Percentiles rank a stretch among this genome's conserved stretches.
phyloP scores from a whole-genome alignment of 2,888 invertebrate genomes.

The Morpho helenor region DNA sequence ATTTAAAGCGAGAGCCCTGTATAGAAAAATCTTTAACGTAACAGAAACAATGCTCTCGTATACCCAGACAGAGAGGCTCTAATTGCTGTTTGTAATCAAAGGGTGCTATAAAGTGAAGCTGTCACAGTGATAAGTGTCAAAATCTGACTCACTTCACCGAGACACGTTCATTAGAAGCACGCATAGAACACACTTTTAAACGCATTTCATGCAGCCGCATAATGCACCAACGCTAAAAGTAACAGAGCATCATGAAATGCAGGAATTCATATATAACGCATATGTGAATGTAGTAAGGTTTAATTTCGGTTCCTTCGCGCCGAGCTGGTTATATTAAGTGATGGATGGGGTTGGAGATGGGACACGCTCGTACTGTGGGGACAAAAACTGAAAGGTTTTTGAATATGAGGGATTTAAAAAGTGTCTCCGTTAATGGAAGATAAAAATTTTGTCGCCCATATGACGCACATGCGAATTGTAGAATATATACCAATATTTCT shows the following conservation, averaged over 20 bases:
- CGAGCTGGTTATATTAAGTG: neutral
- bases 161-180: slow-evolving; percentile 25
- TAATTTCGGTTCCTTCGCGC: neutral
- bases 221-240: neutral
- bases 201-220: slow-evolving; percentile 7
- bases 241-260: neutral
- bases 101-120: slow-evolving; percentile 22
- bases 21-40: neutral
- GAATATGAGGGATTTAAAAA: slow-evolving; percentile 1
- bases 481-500: too few relatives aligned
- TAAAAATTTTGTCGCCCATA: too few relatives aligned
- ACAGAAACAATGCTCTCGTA: neutral
- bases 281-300: slow-evolving; percentile 1
- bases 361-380: slow-evolving; percentile 9
- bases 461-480: too few relatives aligned
- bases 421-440: neutral
- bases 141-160: slow-evolving; percentile 22
- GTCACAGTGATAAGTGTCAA: slow-evolving; percentile 21
- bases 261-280: too few relatives aligned
- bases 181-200: slow-evolving; percentile 22
- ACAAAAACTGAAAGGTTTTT: slow-evolving; percentile 9
- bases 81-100: slow-evolving; percentile 18
- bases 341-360: slow-evolving; percentile 7
- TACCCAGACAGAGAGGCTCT: neutral
- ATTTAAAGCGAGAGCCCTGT: too few relatives aligned